These are phyloP conservation scores for Balaenoptera acutorostrata DNA, from an alignment of 2,113 vertebrate species.

Conservation along the genomic window DNA sequence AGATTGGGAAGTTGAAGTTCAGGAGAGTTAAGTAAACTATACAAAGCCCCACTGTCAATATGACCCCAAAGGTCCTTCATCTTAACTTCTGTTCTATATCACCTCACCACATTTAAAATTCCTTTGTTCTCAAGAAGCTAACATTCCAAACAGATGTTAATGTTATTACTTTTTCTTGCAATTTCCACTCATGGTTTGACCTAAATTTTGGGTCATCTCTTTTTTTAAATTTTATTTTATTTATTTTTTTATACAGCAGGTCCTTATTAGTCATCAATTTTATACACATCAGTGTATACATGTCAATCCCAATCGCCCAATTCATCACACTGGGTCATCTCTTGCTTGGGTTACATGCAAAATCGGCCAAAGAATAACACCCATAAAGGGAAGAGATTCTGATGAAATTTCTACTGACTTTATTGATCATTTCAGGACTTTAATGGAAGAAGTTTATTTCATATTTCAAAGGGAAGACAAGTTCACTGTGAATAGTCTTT, in stretches of 20 bases:
- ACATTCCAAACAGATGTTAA: background rate
- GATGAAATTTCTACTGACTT: background rate
- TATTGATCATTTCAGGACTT: background rate
- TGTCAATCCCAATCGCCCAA: no score
- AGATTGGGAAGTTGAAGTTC: background rate
- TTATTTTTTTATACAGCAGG: no score
- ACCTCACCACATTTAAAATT: background rate
- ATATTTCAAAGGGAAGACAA: background rate
- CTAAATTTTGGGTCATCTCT: background rate
- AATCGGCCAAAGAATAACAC: background rate
- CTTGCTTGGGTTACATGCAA: background rate
- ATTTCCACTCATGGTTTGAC: background rate
- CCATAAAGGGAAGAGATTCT: background rate
- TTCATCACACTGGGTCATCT: background rate
- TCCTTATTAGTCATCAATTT: no score
- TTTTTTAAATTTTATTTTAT: no score
- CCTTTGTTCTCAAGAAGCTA: background rate
- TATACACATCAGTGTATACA: no score
- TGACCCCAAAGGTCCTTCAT: background rate
- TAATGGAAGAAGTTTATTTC: background rate
- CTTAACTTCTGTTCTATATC: background rate
- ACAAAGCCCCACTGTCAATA: background rate
- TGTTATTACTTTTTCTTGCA: background rate
- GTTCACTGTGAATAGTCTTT: background rate
- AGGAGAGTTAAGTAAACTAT: background rate